Base-by-base conservation (phyloP, 2,113 vertebrate species). In the Rhombomys opimus region DNA sequence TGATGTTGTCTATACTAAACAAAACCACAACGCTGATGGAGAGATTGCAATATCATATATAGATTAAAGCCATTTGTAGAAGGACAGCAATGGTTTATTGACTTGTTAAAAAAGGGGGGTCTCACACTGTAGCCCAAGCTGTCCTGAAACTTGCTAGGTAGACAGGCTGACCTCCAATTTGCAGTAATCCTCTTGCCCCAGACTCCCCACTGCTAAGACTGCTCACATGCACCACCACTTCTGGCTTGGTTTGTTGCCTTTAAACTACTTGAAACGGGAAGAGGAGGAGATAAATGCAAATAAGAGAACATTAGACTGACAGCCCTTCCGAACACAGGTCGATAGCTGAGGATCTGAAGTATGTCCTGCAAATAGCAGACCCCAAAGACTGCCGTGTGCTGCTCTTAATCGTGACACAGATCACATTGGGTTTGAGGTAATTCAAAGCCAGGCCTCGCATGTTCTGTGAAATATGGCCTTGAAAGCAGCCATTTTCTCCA, bases 401-500 rank as follows among this genome's bases (percentile, higher is more conserved):
- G 5, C 73, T 93, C 72, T 94, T 91, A 61, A 84, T 94, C 81
- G 93, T 90, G 63, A 92, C 76, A 88, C 25, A 18, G 25, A 38
- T 92, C n/a, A 20, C 63, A 17, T 7, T 50, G 65, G 75, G 68
- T 63, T 54, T 94, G 77, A 94, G 91, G 90, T 88, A 94, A 94
- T 90, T 92, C 95, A 94, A 93, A 97, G 46, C 38, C 68, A 91
- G 77, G 65, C 27, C 67, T 90, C 14, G 25, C 30, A 52, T 85
- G 90, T 25, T 78, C 93, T 54, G 27, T 97, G 90, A 96, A 92
- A 95, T 92, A 96, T 1, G 12, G 52, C 87, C 97, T 96, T 85
- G 57, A 93, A 97, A 97, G 73, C 87, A 94, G 72, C 77, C 93
- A 93, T 96, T 96, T 97, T 90, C 93, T 90, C 92, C 76, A 70